phyloP scores from a whole-genome alignment of 2,113 vertebrate species.

The Amphilophus citrinellus region DNA sequence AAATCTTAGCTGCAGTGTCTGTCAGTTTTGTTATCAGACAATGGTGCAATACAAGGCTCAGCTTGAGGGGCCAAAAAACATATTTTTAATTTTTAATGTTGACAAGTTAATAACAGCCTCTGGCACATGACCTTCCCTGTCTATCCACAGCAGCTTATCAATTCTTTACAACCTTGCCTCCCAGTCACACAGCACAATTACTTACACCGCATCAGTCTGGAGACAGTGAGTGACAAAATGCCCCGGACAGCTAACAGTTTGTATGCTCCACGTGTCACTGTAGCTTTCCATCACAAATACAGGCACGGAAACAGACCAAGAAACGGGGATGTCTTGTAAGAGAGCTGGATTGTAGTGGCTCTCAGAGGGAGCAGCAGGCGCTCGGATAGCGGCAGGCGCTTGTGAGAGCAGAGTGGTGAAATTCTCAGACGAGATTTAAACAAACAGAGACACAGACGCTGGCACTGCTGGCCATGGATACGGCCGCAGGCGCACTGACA shows the following conservation, averaged over 20 bases:
- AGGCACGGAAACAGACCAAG: slow-evolving; percentile 1
- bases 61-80: background rate
- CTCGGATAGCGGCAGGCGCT: slow-evolving; percentile 39
- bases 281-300: background rate
- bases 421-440: slow-evolving; percentile 81
- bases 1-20: background rate
- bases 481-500: slow-evolving; percentile 7
- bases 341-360: background rate
- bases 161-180: slow-evolving; percentile 23
- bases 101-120: slow-evolving; percentile 23
- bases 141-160: slow-evolving; percentile 20
- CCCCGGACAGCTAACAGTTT: slow-evolving; percentile 24
- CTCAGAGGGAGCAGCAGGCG: background rate
- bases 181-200: slow-evolving; percentile 22
- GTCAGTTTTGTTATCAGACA: background rate
- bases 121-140: slow-evolving; percentile 8
- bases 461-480: slow-evolving; percentile 30
- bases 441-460: slow-evolving; percentile 73
- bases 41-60: background rate
- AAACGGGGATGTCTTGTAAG: slow-evolving; percentile 10
- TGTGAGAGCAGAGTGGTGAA: slow-evolving; percentile 67
- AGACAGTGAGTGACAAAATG: slow-evolving; percentile 34
- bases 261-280: slow-evolving; percentile 44
- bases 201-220: background rate
- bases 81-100: slow-evolving; percentile 15